Evolutionary conservation across 2,888 invertebrate species (phyloP).

Genomic region (Agriopis marginaria): DNA sequence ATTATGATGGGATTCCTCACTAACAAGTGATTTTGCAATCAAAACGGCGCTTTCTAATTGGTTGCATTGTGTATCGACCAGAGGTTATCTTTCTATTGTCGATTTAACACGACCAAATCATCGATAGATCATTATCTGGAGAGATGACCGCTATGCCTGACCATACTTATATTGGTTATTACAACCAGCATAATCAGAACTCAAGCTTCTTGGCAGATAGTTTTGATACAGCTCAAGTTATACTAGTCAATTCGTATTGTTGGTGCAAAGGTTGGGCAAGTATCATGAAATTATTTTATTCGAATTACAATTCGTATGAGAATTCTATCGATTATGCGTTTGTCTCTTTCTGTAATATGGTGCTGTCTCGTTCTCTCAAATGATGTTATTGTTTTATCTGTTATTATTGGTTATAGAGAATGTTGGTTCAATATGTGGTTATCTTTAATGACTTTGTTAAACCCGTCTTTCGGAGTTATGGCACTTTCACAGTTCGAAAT

Average conservation of each 20-base stretch:
- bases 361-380: slow-evolving; percentile 66
- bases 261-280: slow-evolving; percentile 69
- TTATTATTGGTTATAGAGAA: slow-evolving; percentile 71
- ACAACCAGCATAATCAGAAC: slow-evolving; percentile 11
- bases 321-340: slow-evolving; percentile 78
- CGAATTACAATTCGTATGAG: slow-evolving; percentile 83
- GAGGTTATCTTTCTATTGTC: slow-evolving; percentile 80
- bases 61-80: slow-evolving; percentile 71
- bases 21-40: slow-evolving; percentile 20
- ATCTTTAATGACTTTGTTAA: slow-evolving; percentile 59
- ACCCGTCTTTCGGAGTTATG: slow-evolving; percentile 11
- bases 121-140: slow-evolving; percentile 82
- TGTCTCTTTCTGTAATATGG: slow-evolving; percentile 58
- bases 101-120: slow-evolving; percentile 83
- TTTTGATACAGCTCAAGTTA: slow-evolving; percentile 52
- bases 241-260: slow-evolving; percentile 12
- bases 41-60: slow-evolving; percentile 70
- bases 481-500: slow-evolving; percentile 13
- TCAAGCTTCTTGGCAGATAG: neutral
- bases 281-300: slow-evolving; percentile 86
- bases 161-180: slow-evolving; percentile 51
- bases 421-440: slow-evolving; percentile 72
- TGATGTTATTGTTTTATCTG: slow-evolving; percentile 82
- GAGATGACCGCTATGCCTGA: slow-evolving; percentile 72
- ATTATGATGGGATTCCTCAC: slow-evolving; percentile 4